Evolutionary conservation across 1,140 invertebrate species (phyloP), one percentile per base, ranked within the genome.

Genomic region (Thalassaphorura encarpata): DNA sequence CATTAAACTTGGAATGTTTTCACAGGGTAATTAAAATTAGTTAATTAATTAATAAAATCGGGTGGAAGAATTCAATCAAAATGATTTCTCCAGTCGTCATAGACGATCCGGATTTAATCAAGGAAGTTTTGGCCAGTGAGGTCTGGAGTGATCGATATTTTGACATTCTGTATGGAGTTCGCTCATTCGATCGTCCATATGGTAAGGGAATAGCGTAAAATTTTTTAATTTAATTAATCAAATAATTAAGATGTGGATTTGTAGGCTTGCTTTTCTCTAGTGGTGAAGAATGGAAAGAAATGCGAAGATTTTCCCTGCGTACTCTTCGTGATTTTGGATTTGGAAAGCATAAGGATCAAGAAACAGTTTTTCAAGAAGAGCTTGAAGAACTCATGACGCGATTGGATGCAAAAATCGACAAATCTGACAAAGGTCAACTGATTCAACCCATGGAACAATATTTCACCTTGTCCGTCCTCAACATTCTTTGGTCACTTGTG

Each of bases 401-500:
- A 43, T 18, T 54, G 6, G 4, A 28, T 16, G 27, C 13, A 5
- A 16, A 33, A 27, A 13, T 36, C 16, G 18, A 48, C 5, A 13
- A 42, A 55, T 67, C 66, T 19, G 60, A 72, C 23, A 59, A 70
- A 1, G 71, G 71, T 18, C n/a, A 39, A n/a, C 42, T 21, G 21
- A 26, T 6, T 11, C 33, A 57, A 21, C 39, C 21, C 16, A 61
- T 61, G 59, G 57, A 61, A 48, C 55, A 62, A 45, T 62, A 67
- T 27, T 69, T 68, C 54, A 61, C 52, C 42, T 53, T 66, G 26
- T 62, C 67, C 0, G 81, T 89, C 33, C 69, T 91, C 16, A 95
- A 94, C 64, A 85, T 86, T 0, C 70, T 93, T 1, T 92, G 89
- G 85, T 80, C 76, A 50, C 85, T 93, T 81, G 79, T 92, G 70